These are phyloP conservation scores for Hycleus cichorii DNA, from an alignment of 1,140 invertebrate species.

Conservation along the genomic window DNA sequence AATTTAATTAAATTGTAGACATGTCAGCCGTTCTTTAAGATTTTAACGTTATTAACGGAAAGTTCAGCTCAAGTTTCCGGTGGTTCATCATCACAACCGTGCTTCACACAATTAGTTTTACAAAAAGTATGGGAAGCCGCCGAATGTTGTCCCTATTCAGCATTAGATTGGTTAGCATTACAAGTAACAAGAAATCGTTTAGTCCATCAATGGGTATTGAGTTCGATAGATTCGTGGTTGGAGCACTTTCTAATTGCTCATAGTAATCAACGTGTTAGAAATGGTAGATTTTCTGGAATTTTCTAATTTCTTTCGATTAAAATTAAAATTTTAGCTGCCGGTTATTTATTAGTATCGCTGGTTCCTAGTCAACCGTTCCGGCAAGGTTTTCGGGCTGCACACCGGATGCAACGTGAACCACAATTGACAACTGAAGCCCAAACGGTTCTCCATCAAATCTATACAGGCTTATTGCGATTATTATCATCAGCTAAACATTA, in stretches of 20 bases:
- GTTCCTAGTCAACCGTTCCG: constrained; percentile 83
- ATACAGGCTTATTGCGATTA: constrained; percentile 67
- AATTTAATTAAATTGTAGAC: constrained; percentile 40
- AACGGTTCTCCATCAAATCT: constrained; percentile 75
- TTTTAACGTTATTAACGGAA: constrained; percentile 73
- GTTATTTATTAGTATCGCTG: constrained; percentile 76
- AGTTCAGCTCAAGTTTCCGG: constrained; percentile 47
- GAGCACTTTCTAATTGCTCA: constrained; percentile 84
- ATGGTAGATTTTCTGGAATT: constrained; percentile 46
- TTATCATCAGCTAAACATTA: constrained; percentile 77
- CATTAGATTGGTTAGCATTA: constrained; percentile 83
- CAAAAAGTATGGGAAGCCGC: constrained; percentile 85
- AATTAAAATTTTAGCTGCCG: constrained; percentile 56
- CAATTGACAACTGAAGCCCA: constrained; percentile 62
- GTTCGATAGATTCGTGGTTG: constrained; percentile 80
- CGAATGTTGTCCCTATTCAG: constrained; percentile 81
- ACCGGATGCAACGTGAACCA: constrained; percentile 44
- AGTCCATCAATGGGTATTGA: constrained; percentile 81
- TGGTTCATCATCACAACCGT: constrained; percentile 72
- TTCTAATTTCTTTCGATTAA: background rate
- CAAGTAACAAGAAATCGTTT: constrained; percentile 79
- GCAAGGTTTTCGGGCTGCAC: constrained; percentile 67
- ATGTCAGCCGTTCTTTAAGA: constrained; percentile 85
- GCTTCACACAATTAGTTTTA: constrained; percentile 82
- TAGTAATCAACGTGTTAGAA: constrained; percentile 75